Conservation (phyloP, 2,888 invertebrate species). For the Dinocampus coccinellae region DNA sequence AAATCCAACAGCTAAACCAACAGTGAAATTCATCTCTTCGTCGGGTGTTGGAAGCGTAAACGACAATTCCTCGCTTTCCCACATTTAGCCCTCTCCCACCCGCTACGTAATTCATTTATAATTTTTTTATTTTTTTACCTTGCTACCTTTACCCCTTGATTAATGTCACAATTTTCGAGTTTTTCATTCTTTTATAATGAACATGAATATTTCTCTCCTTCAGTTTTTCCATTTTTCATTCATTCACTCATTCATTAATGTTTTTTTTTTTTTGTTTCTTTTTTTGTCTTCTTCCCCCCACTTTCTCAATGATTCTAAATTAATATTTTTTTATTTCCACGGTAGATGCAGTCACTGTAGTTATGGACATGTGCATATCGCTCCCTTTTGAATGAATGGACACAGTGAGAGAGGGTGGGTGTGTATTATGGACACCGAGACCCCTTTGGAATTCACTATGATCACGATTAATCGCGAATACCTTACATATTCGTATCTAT, state of each 20-base stretch:
- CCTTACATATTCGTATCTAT: conserved; percentile 59
- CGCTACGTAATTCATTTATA: not conserved
- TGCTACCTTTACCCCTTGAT: conserved; percentile 1
- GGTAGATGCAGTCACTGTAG: no score
- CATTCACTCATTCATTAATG: no score
- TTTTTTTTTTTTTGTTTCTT: no score
- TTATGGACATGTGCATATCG: no score
- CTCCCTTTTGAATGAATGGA: conserved; percentile 1
- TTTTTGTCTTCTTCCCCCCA: no score
- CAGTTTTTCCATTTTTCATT: no score
- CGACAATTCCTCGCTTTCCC: not conserved
- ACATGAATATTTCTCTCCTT: not conserved
- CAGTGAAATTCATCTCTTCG: conserved; percentile 27
- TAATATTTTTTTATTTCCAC: no score
- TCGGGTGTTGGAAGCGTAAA: not conserved
- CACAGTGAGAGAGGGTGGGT: not conserved
- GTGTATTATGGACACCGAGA: conserved; percentile 11
- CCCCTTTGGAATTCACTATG: conserved; percentile 51
- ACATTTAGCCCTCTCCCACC: not conserved
- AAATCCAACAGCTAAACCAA: conserved; percentile 33
- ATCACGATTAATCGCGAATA: conserved; percentile 57
- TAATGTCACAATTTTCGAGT: not conserved
- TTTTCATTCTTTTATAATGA: not conserved
- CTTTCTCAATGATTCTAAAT: not conserved
- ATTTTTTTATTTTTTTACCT: not conserved